These are phyloP conservation scores for Picathartes gymnocephalus DNA, from an alignment of 2,113 vertebrate genomes.

Conservation along the genomic window DNA sequence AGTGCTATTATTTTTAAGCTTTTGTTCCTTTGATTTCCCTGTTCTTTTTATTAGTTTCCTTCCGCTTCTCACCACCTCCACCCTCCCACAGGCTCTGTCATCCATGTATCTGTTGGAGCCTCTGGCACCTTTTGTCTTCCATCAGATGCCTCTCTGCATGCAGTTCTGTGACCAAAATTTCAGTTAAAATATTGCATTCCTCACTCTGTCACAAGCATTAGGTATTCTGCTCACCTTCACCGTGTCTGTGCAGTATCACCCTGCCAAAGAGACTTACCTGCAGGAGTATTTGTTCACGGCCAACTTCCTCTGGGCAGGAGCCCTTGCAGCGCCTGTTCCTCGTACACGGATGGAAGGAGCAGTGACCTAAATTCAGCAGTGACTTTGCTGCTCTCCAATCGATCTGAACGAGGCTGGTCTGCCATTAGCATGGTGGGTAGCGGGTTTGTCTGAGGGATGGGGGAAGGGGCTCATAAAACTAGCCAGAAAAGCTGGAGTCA, in stretches of 20 bases:
- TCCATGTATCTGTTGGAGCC: background rate
- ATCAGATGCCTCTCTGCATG: accelerated
- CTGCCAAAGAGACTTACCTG: background rate
- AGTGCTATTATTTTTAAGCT: background rate
- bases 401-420: background rate
- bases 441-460: background rate
- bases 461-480: background rate
- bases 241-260: accelerated
- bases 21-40: background rate
- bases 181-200: background rate
- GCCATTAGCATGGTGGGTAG: accelerated
- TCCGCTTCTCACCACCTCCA: background rate
- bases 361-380: background rate
- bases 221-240: background rate
- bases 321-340: background rate
- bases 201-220: background rate
- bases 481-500: background rate
- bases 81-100: accelerated
- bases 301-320: background rate
- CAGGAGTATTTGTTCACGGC: accelerated
- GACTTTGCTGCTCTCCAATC: background rate
- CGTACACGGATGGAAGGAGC: background rate
- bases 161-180: background rate
- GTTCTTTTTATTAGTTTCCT: background rate
- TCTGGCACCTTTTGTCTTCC: background rate